phyloP scores from a whole-genome alignment of 2,113 vertebrate genomes.

The Pseudois nayaur region DNA sequence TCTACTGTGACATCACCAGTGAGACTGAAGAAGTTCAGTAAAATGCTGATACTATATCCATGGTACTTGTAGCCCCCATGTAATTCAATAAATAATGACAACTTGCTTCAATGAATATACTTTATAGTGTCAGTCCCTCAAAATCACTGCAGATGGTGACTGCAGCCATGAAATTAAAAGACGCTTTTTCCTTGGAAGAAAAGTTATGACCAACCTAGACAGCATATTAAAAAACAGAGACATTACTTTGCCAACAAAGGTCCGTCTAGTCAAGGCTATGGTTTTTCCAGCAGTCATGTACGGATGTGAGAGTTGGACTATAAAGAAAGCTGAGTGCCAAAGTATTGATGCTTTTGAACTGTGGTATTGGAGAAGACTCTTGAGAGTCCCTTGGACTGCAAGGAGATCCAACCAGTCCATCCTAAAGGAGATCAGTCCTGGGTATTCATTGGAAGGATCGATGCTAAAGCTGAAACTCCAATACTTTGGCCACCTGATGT shows the following conservation, averaged over 20 bases:
- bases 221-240: neutral
- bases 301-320: too few species aligned
- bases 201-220: neutral
- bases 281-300: neutral
- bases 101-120: neutral
- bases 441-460: neutral
- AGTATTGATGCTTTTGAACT: too few species aligned
- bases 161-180: neutral
- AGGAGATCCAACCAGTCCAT: too few species aligned
- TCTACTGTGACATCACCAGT: neutral
- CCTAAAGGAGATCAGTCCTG: neutral
- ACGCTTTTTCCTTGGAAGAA: neutral
- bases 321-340: too few species aligned
- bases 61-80: neutral
- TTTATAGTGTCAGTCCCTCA: neutral
- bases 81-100: neutral
- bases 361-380: too few species aligned
- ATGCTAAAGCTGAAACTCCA: neutral
- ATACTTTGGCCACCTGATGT: neutral
- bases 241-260: neutral
- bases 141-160: neutral
- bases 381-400: too few species aligned
- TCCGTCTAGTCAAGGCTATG: neutral
- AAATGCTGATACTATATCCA: neutral
- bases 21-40: neutral